Evolutionary conservation across 2,888 invertebrate species (phyloP).

Genomic region (Sphecodes monilicornis): DNA sequence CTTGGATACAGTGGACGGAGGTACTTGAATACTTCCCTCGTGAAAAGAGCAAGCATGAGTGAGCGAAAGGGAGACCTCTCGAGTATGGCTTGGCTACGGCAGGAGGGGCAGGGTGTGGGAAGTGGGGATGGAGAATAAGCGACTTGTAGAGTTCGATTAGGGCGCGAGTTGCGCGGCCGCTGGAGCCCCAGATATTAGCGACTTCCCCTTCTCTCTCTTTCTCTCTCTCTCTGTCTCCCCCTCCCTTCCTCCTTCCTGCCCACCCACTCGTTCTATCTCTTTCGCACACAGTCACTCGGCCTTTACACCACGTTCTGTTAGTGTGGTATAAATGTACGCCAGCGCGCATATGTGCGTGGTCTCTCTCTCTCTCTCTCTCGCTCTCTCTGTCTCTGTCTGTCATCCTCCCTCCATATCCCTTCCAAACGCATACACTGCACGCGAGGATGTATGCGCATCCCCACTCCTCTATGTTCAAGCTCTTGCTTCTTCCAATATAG

Average conservation of each 20-base stretch:
- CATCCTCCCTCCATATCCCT: constrained; percentile 2
- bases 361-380: neutral
- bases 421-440: constrained; percentile 20
- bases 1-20: constrained; percentile 46
- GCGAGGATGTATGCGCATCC: constrained; percentile 2
- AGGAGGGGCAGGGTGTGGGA: constrained; percentile 59
- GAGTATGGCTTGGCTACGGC: constrained; percentile 56
- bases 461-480: constrained; percentile 18
- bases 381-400: neutral
- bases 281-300: neutral
- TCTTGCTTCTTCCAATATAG: constrained; percentile 46
- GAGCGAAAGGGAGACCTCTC: constrained; percentile 69
- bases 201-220: constrained; percentile 75
- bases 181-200: constrained; percentile 85
- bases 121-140: constrained; percentile 71
- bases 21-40: constrained; percentile 56
- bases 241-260: constrained; percentile 25
- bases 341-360: neutral
- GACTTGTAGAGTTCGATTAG: constrained; percentile 80
- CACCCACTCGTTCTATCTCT: neutral
- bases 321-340: neutral
- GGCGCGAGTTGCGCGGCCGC: constrained; percentile 82
- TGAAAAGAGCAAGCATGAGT: constrained; percentile 72
- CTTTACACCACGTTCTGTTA: constrained; percentile 3
- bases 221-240: constrained; percentile 20